Evolutionary conservation across 2,888 invertebrate genomes (phyloP).

Genomic region (Portevinia maculata): DNA sequence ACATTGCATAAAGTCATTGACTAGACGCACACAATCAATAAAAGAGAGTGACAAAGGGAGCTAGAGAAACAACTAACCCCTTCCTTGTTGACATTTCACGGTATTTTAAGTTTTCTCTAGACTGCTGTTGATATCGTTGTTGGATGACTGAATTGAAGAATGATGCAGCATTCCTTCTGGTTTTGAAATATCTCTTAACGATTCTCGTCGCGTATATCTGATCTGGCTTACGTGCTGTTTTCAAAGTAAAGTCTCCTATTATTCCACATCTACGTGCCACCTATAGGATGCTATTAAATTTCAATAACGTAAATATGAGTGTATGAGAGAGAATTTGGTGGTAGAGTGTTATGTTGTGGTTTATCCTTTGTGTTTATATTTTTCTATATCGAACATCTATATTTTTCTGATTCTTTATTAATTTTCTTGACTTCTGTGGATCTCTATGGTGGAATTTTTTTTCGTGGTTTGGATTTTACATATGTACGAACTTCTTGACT

Average conservation of each 20-base stretch:
- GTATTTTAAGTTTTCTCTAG: conserved; percentile 63
- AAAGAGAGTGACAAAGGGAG: conserved; percentile 7
- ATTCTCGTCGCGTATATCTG: conserved; percentile 72
- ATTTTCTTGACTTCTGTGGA: not conserved
- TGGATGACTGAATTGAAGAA: conserved; percentile 41
- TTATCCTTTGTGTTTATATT: conserved; percentile 48
- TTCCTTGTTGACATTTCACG: conserved; percentile 61
- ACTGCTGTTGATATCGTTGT: conserved; percentile 47
- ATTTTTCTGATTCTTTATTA: not conserved
- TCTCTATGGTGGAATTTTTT: no score
- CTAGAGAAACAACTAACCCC: conserved; percentile 23
- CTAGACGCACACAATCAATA: conserved; percentile 44
- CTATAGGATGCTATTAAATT: conserved; percentile 63
- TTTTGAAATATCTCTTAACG: conserved; percentile 45
- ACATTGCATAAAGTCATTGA: conserved; percentile 50
- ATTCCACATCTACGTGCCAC: conserved; percentile 68
- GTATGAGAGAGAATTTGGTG: conserved; percentile 51
- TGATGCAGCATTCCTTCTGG: conserved; percentile 49
- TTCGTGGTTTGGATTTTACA: no score
- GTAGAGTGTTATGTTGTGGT: conserved; percentile 35
- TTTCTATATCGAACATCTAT: conserved; percentile 15
- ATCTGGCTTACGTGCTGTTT: conserved; percentile 73
- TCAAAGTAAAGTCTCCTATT: conserved; percentile 67
- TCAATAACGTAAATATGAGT: conserved; percentile 70
- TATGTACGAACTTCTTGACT: no score